Evolutionary conservation across 2,888 invertebrate species (phyloP).

Genomic region (Acanthosepion lycidas): DNA sequence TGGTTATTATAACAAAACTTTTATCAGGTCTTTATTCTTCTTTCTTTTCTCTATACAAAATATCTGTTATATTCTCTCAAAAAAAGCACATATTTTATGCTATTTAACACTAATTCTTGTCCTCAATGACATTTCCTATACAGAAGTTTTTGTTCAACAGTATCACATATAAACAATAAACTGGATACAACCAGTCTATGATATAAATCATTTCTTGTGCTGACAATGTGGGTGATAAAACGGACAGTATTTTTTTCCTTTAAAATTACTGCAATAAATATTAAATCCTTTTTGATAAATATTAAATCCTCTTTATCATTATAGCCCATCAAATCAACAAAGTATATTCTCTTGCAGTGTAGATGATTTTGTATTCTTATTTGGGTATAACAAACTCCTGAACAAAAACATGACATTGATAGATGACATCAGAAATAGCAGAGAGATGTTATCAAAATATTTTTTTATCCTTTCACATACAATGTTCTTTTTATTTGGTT

Average conservation of each 20-base stretch:
- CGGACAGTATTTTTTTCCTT: background rate
- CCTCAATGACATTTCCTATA: background rate
- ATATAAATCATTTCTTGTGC: background rate
- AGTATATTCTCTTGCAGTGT: background rate
- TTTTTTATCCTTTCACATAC: background rate
- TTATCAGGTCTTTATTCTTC: background rate
- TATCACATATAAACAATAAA: background rate
- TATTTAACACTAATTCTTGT: background rate
- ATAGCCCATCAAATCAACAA: background rate
- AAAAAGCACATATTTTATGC: background rate
- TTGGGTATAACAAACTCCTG: background rate
- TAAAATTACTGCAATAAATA: background rate
- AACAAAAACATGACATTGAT: constrained; percentile 8
- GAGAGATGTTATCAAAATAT: background rate
- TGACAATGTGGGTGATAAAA: background rate
- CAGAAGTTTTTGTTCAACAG: background rate
- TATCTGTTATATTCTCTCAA: background rate
- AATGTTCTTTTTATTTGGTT: background rate
- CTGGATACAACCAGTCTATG: background rate
- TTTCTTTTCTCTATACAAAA: background rate
- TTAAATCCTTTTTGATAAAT: background rate
- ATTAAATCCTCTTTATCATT: background rate
- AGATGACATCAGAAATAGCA: background rate
- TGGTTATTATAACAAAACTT: background rate
- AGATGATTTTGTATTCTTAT: background rate